Conservation (phyloP, 1,140 invertebrate species). For the Ephestia elutella region DNA sequence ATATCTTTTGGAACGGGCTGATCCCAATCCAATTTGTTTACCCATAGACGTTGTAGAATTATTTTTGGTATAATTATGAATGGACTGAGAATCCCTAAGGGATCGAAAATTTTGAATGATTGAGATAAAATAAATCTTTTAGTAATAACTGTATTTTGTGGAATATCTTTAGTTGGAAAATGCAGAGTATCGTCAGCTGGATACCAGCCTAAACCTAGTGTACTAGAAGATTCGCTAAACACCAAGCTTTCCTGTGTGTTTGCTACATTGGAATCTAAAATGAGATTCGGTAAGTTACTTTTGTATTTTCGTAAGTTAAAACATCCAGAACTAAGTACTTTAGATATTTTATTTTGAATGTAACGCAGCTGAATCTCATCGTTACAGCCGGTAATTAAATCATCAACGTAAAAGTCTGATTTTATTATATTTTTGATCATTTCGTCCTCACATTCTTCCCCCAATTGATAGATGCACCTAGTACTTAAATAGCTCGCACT, state of each 20-base stretch:
- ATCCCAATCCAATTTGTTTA: conserved; percentile 24
- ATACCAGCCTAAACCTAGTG: conserved; percentile 29
- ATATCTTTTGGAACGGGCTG: conserved; percentile 19
- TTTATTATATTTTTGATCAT: conserved; percentile 35
- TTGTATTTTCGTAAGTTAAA: conserved; percentile 32
- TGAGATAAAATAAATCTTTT: conserved; percentile 29
- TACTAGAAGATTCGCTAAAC: conserved; percentile 30
- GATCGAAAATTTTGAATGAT: conserved; percentile 32
- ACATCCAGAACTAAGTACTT: conserved; percentile 17
- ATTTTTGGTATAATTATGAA: conserved; percentile 24
- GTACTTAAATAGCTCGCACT: conserved; percentile 43
- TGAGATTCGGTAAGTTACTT: conserved; percentile 18
- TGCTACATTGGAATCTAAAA: conserved; percentile 11
- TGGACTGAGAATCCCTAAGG: conserved; percentile 26
- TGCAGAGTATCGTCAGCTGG: conserved; percentile 20
- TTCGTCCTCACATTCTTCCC: conserved; percentile 25
- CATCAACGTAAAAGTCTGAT: conserved; percentile 68
- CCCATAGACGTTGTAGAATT: conserved; percentile 18
- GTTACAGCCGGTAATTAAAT: conserved; percentile 54
- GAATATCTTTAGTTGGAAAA: conserved; percentile 24
- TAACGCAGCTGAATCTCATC: conserved; percentile 15
- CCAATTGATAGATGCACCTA: conserved; percentile 33
- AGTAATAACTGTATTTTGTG: conserved; percentile 15
- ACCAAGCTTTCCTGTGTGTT: conserved; percentile 18
- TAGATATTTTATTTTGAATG: conserved; percentile 20